Percentiles rank a stretch among this genome's conserved stretches.
Conservation (phyloP, 2,113 vertebrate species). For the Mormoops blainvillei region DNA sequence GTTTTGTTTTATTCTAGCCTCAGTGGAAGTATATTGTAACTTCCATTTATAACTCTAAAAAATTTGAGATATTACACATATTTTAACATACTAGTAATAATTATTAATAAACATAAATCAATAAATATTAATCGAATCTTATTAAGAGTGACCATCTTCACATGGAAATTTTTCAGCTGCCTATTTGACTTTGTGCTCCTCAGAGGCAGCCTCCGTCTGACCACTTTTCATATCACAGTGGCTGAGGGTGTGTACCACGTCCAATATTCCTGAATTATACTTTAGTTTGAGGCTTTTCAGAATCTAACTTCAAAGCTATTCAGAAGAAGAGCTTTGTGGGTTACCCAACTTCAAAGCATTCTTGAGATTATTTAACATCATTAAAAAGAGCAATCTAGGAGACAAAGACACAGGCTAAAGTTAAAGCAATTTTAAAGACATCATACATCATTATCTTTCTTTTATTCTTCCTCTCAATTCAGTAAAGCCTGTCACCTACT, state of each 20-base stretch:
- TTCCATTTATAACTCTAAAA: not conserved
- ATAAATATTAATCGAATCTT: not conserved
- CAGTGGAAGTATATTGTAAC: not conserved
- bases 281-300: conserved; percentile 57
- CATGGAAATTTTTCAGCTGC: not conserved
- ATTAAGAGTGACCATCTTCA: not conserved
- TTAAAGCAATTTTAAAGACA: conserved; percentile 38
- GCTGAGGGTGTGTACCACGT: not conserved
- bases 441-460: conserved; percentile 28
- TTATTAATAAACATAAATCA: too few relatives aligned
- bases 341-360: conserved; percentile 65
- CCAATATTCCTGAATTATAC: conserved; percentile 40
- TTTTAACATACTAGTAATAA: not conserved
- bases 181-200: not conserved
- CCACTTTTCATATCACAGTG: not conserved
- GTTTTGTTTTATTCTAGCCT: not conserved
- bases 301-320: conserved; percentile 69
- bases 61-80: not conserved
- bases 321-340: conserved; percentile 58
- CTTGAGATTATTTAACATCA: conserved; percentile 66
- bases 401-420: conserved; percentile 59
- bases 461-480: not conserved
- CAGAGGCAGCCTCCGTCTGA: not conserved
- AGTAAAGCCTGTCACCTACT: not conserved
- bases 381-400: conserved; percentile 66